These are phyloP conservation scores for Syritta pipiens DNA, from an alignment of 2,888 invertebrate genomes.

Conservation along the genomic window DNA sequence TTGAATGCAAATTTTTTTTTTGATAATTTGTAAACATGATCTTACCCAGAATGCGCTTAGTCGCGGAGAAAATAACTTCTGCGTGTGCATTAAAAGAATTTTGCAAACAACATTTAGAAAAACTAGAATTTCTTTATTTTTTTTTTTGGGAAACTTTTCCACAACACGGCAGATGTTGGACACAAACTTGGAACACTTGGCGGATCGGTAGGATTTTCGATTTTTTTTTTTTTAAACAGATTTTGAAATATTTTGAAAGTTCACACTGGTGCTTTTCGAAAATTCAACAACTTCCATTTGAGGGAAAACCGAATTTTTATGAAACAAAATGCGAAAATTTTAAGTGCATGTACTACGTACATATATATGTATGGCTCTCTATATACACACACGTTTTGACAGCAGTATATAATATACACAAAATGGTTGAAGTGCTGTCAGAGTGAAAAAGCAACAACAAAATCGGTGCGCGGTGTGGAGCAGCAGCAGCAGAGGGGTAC, in stretches of 20 bases:
- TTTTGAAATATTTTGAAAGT: conserved; percentile 14
- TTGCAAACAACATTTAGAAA: too few relatives aligned
- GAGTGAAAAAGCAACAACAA: conserved; percentile 65
- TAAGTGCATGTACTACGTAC: too few relatives aligned
- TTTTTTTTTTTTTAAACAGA: too few relatives aligned
- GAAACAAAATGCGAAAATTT: conserved; percentile 68
- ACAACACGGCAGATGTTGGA: too few relatives aligned
- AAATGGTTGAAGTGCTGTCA: conserved; percentile 67
- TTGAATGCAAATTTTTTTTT: neutral
- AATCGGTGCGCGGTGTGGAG: conserved; percentile 10
- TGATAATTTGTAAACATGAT: conserved; percentile 6
- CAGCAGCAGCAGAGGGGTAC: conserved; percentile 5
- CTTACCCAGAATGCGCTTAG: conserved; percentile 43
- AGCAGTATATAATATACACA: conserved; percentile 67
- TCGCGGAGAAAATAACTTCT: neutral
- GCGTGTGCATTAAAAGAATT: neutral
- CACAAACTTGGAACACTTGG: conserved; percentile 9
- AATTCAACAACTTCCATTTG: conserved; percentile 29
- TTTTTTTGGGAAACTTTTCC: too few relatives aligned
- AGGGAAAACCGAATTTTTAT: conserved; percentile 53
- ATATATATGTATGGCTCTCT: conserved; percentile 51
- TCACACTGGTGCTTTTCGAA: conserved; percentile 19
- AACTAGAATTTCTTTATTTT: too few relatives aligned
- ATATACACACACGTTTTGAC: conserved; percentile 61
- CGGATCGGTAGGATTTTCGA: conserved; percentile 2